Percentiles rank a stretch among this genome's conserved stretches.
phyloP scores from a whole-genome alignment of 2,113 vertebrate genomes.

The Pomatorhinus ruficollis region DNA sequence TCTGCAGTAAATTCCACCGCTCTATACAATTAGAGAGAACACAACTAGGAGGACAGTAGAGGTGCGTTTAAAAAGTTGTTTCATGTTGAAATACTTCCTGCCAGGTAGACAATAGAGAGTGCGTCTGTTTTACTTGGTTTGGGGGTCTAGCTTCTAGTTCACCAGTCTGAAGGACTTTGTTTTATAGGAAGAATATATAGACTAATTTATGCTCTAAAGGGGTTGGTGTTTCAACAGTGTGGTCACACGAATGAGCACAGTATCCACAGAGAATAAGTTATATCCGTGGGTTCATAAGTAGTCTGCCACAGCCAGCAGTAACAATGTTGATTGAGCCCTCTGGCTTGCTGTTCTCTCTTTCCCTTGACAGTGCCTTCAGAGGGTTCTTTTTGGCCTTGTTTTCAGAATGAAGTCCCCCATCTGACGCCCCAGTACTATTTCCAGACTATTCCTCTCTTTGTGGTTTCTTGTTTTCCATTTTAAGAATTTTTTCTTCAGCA shows the following conservation, averaged over 20 bases:
- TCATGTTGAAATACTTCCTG: neutral
- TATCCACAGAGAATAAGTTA: neutral
- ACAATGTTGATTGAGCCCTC: neutral
- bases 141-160: neutral
- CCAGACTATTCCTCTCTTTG: neutral
- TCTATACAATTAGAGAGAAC: neutral
- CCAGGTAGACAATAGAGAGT: neutral
- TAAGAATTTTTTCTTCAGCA: neutral
- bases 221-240: neutral
- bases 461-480: neutral
- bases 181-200: neutral
- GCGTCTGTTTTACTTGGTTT: neutral
- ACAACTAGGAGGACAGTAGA: neutral
- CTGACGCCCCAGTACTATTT: neutral
- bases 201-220: neutral
- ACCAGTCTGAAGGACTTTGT: neutral
- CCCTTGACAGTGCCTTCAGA: neutral
- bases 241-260: neutral
- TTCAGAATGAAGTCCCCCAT: neutral
- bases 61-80: neutral
- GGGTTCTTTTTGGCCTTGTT: neutral
- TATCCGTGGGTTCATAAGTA: neutral
- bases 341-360: neutral
- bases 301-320: neutral
- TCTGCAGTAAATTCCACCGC: neutral